Percentiles rank a stretch among this genome's conserved stretches.
Evolutionary conservation across 1,140 invertebrate species (phyloP).

Genomic region (Papilio machaon): DNA sequence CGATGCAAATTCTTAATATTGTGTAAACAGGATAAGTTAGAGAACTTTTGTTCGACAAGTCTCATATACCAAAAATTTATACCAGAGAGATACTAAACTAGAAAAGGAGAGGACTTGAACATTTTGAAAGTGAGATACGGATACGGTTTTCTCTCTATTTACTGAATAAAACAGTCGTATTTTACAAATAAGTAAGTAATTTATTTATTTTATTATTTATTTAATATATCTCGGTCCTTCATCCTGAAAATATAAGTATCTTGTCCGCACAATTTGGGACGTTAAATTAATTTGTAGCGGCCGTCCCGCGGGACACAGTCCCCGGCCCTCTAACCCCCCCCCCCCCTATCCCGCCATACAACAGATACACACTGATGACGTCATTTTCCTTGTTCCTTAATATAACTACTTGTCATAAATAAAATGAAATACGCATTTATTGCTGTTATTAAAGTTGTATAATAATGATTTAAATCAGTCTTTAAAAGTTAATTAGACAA

Average conservation of each 20-base stretch:
- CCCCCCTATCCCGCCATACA: neutral
- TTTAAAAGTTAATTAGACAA: neutral
- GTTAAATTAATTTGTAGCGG: conserved; percentile 49
- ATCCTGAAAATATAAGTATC: conserved; percentile 9
- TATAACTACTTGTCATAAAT: neutral
- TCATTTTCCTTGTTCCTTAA: conserved; percentile 38
- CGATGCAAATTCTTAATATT: neutral
- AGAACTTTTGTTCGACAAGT: neutral
- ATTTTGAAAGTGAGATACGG: too few species aligned
- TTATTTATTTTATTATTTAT: too few species aligned
- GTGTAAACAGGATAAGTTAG: neutral
- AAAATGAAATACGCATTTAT: too few species aligned
- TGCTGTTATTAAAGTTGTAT: too few species aligned
- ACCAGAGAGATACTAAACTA: too few species aligned
- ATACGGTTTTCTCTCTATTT: too few species aligned
- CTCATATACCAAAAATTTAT: too few species aligned
- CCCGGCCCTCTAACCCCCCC: neutral
- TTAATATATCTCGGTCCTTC: neutral
- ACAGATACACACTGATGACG: conserved; percentile 28
- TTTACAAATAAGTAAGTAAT: neutral
- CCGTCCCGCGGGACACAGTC: conserved; percentile 38
- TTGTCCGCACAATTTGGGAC: conserved; percentile 52
- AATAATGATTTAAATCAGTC: too few species aligned
- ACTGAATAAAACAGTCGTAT: neutral
- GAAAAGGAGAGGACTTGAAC: too few species aligned